Evolutionary conservation across 2,888 invertebrate species (phyloP).

Genomic region (Drosophila nr. medialis): DNA sequence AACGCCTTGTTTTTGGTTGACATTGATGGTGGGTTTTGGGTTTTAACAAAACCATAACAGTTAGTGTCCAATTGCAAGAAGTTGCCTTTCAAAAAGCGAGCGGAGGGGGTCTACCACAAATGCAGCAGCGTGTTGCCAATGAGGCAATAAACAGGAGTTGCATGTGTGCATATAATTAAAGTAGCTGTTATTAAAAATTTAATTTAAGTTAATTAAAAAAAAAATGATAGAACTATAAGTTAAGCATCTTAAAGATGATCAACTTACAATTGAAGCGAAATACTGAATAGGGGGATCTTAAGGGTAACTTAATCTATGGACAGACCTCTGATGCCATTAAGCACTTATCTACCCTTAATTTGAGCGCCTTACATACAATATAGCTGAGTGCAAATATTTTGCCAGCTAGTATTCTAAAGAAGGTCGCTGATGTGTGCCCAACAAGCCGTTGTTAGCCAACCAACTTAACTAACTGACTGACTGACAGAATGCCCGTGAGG

Average conservation of each 20-base stretch:
- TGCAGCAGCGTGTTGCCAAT: slow-evolving; percentile 7
- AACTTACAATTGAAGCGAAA: neutral
- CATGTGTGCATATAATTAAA: neutral
- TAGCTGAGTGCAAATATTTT: slow-evolving; percentile 15
- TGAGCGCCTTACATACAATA: neutral
- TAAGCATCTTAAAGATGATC: slow-evolving; percentile 3
- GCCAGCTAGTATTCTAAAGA: slow-evolving; percentile 11
- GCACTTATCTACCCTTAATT: slow-evolving; percentile 4
- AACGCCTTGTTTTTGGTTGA: slow-evolving; percentile 47
- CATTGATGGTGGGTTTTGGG: slow-evolving; percentile 63
- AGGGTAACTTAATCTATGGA: neutral
- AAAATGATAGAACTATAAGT: neutral
- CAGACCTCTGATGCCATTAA: neutral
- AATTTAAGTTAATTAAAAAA: neutral
- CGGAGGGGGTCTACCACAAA: neutral
- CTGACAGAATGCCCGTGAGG: slow-evolving; percentile 17
- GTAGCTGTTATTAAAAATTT: neutral
- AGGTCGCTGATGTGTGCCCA: slow-evolving; percentile 30
- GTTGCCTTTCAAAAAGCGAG: slow-evolving; percentile 12
- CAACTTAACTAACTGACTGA: slow-evolving; percentile 25
- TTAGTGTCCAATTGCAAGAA: slow-evolving; percentile 42
- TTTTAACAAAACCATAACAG: slow-evolving; percentile 28
- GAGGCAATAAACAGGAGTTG: slow-evolving; percentile 8
- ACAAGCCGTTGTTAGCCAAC: slow-evolving; percentile 28
- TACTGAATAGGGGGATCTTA: neutral